phyloP scores from a whole-genome alignment of 2,888 invertebrate species.

The Abrostola tripartita region DNA sequence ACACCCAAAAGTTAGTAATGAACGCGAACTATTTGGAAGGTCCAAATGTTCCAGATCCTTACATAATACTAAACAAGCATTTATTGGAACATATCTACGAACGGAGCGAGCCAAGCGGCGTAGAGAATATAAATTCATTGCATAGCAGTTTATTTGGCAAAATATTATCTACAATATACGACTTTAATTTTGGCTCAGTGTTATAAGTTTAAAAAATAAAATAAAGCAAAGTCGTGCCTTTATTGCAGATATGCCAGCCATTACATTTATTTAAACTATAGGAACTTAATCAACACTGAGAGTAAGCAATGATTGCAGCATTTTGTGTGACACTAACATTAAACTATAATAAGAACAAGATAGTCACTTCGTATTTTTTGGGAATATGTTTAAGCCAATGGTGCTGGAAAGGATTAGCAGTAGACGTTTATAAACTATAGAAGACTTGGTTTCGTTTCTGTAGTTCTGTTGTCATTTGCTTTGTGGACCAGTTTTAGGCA shows the following conservation, averaged over 20 bases:
- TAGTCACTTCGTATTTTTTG: too few species aligned
- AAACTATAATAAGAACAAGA: background rate
- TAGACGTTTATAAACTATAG: too few species aligned
- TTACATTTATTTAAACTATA: slow-evolving; percentile 2
- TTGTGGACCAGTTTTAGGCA: slow-evolving; percentile 1
- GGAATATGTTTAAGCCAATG: too few species aligned
- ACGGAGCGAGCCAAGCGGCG: slow-evolving; percentile 58
- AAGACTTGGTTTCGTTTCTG: too few species aligned
- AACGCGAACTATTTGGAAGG: slow-evolving; percentile 55
- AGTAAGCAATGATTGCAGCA: background rate
- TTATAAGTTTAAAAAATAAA: slow-evolving; percentile 39
- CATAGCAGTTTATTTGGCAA: slow-evolving; percentile 62
- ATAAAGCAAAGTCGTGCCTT: slow-evolving; percentile 13
- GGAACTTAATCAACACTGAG: background rate
- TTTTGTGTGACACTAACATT: background rate
- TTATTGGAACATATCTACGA: slow-evolving; percentile 58
- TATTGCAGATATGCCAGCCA: slow-evolving; percentile 15
- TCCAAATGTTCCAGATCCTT: slow-evolving; percentile 40
- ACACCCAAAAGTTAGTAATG: slow-evolving; percentile 58
- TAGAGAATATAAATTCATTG: slow-evolving; percentile 62
- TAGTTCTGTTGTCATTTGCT: too few species aligned
- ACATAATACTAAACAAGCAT: slow-evolving; percentile 56
- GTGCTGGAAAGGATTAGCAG: too few species aligned
- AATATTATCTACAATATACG: slow-evolving; percentile 51
- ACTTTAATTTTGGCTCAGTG: slow-evolving; percentile 47